Percentiles rank a stretch among this genome's conserved stretches.
Evolutionary conservation across 2,888 invertebrate genomes (phyloP).

Genomic region (Pandemis corylana): DNA sequence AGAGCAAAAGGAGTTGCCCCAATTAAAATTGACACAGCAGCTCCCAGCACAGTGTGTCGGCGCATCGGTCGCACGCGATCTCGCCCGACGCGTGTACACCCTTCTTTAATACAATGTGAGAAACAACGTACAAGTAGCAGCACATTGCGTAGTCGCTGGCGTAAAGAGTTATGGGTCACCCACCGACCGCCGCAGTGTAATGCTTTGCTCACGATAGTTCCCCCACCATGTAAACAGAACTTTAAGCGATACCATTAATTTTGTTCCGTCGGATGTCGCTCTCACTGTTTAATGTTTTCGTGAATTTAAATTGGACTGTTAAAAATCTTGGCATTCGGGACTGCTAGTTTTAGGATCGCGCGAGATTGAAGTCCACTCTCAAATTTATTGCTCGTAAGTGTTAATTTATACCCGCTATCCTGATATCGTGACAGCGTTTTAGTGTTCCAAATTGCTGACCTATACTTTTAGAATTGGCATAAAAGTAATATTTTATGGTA

Average conservation of each 20-base stretch:
- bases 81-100: slow-evolving; percentile 61
- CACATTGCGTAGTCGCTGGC: background rate
- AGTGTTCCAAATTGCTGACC: slow-evolving; percentile 15
- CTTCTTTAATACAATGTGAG: background rate
- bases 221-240: background rate
- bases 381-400: slow-evolving; percentile 34
- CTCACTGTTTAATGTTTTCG: slow-evolving; percentile 67
- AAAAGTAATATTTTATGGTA: background rate
- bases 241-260: slow-evolving; percentile 81
- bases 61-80: slow-evolving; percentile 81
- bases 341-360: slow-evolving; percentile 35
- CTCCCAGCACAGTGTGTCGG: slow-evolving; percentile 71
- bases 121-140: background rate
- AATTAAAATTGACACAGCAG: slow-evolving; percentile 83
- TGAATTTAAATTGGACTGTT: slow-evolving; percentile 64
- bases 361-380: slow-evolving; percentile 32
- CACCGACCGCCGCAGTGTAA: background rate
- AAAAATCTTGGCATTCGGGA: slow-evolving; percentile 40
- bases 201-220: background rate
- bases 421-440: slow-evolving; percentile 7
- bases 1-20: slow-evolving; percentile 74
- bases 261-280: slow-evolving; percentile 72
- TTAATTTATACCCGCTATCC: slow-evolving; percentile 27
- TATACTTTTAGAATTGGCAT: slow-evolving; percentile 6
- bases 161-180: background rate